Evolutionary conservation across 2,113 vertebrate species (phyloP), one percentile per base, ranked within the genome.

Genomic region (Xiphophorus maculatus): DNA sequence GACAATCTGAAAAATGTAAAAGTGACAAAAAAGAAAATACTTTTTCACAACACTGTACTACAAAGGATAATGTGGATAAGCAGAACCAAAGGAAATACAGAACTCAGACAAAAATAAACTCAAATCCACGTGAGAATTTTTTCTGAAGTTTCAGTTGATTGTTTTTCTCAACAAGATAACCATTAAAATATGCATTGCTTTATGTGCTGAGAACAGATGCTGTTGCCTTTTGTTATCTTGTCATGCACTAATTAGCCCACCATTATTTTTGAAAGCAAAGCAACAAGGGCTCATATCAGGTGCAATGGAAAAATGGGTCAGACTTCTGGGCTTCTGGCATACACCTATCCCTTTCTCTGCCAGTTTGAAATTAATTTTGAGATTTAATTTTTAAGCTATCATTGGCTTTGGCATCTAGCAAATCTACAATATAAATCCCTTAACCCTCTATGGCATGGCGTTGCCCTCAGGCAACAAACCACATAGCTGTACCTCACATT

Each of bases 361-460:
- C 70, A 71, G 65, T 58, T 77, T 72, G 30, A 30, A 63, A 86
- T 65, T 65, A 67, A 3, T 71, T 81, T 81, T 2, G 14, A 73
- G 77, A 76, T 79, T 73, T 73, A 17, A 60, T 19, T 77, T 77
- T 80, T 68, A 80, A 80, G 37, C 64, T 63, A 66, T 35, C 28
- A 51, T 58, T 33, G 29, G 30, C 10, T 74, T 74, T 81, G 82
- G 80, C 66, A 70, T 71, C 35, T 22, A 64, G 64, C 37, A 77
- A 79, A 69, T 44, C 79, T 54, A 22, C n/a, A 9, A 25, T 51
- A 73, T 65, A 71, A 84, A 78, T 74, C 79, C 54, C 66, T 82
- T 65, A n/a, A n/a, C n/a, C n/a, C n/a, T n/a, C n/a, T n/a, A n/a
- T n/a, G n/a, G n/a, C n/a, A n/a, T n/a, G n/a, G n/a, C n/a, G n/a